These are phyloP conservation scores for Leptosomus discolor DNA, from an alignment of 2,113 vertebrate genomes.

Conservation along the genomic window DNA sequence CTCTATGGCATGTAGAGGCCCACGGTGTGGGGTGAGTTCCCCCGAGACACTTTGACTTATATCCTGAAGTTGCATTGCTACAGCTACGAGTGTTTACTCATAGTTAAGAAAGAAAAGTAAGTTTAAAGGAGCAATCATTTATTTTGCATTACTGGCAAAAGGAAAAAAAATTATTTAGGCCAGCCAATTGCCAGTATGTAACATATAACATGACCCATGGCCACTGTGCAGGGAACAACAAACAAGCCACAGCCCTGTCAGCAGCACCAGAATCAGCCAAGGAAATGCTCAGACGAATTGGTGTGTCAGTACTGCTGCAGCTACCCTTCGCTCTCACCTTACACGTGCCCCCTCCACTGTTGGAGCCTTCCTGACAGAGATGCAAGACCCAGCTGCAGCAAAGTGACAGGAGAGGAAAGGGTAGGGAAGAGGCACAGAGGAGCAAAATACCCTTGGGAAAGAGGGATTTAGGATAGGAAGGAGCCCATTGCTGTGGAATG, in stretches of 20 bases:
- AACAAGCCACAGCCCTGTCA: not conserved
- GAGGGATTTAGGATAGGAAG: not conserved
- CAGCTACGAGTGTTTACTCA: not conserved
- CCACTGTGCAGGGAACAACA: not conserved
- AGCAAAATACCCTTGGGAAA: not conserved
- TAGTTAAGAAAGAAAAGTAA: not conserved
- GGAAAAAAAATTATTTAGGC: too few species aligned
- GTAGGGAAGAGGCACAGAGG: too few species aligned
- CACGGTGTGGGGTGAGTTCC: not conserved
- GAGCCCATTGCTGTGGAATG: not conserved
- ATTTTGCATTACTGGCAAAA: not conserved
- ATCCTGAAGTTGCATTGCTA: not conserved
- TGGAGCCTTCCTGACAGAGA: not conserved
- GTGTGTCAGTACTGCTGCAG: not conserved
- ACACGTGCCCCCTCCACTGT: not conserved
- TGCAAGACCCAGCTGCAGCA: not conserved
- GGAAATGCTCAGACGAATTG: not conserved
- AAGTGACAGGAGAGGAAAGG: not conserved
- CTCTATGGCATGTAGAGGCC: not conserved
- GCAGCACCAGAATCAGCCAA: not conserved
- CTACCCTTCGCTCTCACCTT: too few species aligned
- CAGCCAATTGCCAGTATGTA: not conserved
- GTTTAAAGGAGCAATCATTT: not conserved
- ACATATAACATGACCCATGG: too few species aligned
- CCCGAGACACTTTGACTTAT: not conserved